Base-by-base conservation (phyloP, 2,797 vertebrate species). In the Lacerta viridis region DNA sequence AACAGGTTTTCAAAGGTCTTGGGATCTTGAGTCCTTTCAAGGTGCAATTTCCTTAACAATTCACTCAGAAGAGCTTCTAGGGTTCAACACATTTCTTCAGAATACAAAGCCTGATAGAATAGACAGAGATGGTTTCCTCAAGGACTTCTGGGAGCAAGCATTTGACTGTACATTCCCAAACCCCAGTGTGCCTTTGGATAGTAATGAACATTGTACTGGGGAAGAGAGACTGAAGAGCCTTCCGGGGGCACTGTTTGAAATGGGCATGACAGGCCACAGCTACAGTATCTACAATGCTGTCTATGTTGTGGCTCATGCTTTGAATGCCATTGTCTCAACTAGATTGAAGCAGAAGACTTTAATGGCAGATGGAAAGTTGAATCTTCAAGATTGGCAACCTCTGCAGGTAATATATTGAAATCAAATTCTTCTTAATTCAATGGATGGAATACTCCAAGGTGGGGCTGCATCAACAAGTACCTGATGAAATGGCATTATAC, bases 261-360 rank as follows among this genome's bases (percentile, higher is more conserved):
- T 61, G n/a, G 1, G 15, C 50, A 59, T 80, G 29, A 80, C 78
- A 36, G 78, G 78, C 27, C 50, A 80, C 78, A 80, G 78, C 78
- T 80, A 80, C n/a, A 80, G 50, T 80, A 80, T 80, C 46, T 80
- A 80, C 7, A 78, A 78, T 78, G 76, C 76, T 78, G 76, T 78
- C 15, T 78, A 50, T 78, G 76, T 25, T 13, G 76, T 59, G 17
- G 78, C 78, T 5, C 29, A 80, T 80, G 78, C 78, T 59, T 80
- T 80, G 6, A 50, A 80, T 33, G 78, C 46, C 17, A 55, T 80
- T 43, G 1, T 18, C 7, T 7, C 17, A 23, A 7, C 18, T 4
- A 20, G 0, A 33, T 36, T 50, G 1, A 59, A 33, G 15, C n/a
- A 61, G 4, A 59, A n/a, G 10, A 50, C 46, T 50, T 50, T 50